Conservation (phyloP, 2,797 vertebrate species). For the Catostomus latipinnis region DNA sequence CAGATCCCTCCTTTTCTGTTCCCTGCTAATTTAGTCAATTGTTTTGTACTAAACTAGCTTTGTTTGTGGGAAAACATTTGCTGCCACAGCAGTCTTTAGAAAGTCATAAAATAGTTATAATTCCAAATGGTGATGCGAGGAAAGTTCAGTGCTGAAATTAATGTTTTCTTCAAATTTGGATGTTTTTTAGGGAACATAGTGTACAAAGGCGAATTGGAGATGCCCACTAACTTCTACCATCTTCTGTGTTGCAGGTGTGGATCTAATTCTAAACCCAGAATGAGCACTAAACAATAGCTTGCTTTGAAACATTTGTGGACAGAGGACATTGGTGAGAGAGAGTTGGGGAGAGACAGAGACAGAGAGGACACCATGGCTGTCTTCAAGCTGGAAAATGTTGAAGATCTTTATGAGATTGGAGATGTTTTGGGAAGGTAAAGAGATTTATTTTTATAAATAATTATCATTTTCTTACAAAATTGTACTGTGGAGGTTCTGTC, state of each 20-base stretch:
- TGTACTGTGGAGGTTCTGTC: background rate
- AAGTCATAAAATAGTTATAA: background rate
- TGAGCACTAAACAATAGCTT: constrained; percentile 13
- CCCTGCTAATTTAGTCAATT: background rate
- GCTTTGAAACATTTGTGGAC: background rate
- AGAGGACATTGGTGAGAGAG: constrained; percentile 6
- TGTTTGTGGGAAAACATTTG: background rate
- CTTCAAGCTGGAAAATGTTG: constrained; percentile 78
- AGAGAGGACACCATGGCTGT: constrained; percentile 63
- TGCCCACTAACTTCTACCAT: background rate
- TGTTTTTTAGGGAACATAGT: background rate
- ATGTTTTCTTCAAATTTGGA: background rate
- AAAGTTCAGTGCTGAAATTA: background rate
- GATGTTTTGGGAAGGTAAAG: constrained; percentile 83
- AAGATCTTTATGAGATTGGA: constrained; percentile 84
- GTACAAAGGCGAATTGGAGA: background rate
- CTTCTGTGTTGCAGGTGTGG: constrained; percentile 29
- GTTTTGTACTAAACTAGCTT: background rate
- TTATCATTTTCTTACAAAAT: too few species aligned
- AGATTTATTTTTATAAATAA: background rate
- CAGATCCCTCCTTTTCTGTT: constrained; percentile 1
- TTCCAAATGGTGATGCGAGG: background rate
- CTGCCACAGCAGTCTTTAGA: background rate
- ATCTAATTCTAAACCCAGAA: constrained; percentile 5
- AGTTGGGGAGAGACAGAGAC: background rate